Evolutionary conservation across 2,888 invertebrate species (phyloP).

Genomic region (Nudaria mundana): DNA sequence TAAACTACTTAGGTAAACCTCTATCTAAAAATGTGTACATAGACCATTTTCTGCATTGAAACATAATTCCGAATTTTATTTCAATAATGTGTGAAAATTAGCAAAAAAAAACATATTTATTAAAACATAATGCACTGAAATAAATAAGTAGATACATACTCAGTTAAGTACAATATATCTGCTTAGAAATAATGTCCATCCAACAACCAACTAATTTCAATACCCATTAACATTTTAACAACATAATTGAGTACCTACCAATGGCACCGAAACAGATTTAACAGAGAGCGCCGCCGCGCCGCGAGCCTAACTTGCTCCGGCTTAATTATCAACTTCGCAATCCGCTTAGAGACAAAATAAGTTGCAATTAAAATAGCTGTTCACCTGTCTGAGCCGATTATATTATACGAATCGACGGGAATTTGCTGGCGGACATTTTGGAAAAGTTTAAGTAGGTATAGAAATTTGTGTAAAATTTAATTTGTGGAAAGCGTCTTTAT

Average conservation of each 20-base stretch:
- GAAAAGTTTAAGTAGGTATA: conserved; percentile 16
- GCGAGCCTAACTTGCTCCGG: conserved; percentile 38
- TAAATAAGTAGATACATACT: too few species aligned
- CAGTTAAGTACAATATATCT: neutral
- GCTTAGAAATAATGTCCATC: neutral
- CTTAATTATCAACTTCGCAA: conserved; percentile 66
- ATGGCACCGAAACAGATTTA: conserved; percentile 34
- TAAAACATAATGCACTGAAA: too few species aligned
- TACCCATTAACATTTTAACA: conserved; percentile 23
- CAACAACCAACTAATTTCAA: too few species aligned
- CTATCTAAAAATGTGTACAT: too few species aligned
- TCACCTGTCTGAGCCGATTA: conserved; percentile 76
- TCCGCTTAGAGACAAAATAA: conserved; percentile 69
- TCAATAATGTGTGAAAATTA: too few species aligned
- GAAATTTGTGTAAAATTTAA: too few species aligned
- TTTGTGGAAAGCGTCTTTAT: too few species aligned
- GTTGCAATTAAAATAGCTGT: conserved; percentile 65
- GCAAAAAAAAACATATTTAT: too few species aligned
- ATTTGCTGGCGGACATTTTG: conserved; percentile 22
- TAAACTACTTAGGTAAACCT: too few species aligned
- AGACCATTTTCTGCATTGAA: too few species aligned
- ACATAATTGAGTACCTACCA: conserved; percentile 30
- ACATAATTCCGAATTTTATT: too few species aligned
- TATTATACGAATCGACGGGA: conserved; percentile 44
- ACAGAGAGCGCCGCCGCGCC: conserved; percentile 22